These are phyloP conservation scores for Drosophila gunungcola DNA, from an alignment of 1,140 invertebrate species.

Conservation along the genomic window DNA sequence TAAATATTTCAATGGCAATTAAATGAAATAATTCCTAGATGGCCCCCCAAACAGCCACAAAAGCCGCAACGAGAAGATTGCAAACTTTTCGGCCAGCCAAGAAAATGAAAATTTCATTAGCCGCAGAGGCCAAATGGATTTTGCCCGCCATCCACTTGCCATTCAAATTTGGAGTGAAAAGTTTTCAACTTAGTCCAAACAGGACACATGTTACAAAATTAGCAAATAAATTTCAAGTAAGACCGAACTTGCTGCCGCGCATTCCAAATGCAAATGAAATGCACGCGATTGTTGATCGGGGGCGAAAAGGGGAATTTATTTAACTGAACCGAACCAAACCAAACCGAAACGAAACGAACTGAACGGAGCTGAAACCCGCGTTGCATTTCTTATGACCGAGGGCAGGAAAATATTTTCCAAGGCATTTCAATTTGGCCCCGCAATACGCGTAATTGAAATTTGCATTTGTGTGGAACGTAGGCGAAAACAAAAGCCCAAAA, in stretches of 20 bases:
- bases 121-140: constrained; percentile 77
- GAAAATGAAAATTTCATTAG: constrained; percentile 79
- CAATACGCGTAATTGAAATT: constrained; percentile 80
- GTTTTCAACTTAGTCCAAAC: constrained; percentile 67
- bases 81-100: constrained; percentile 52
- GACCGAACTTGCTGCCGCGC: constrained; percentile 58
- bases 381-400: constrained; percentile 71
- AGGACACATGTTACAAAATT: constrained; percentile 82
- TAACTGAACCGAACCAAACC: constrained; percentile 5
- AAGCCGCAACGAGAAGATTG: constrained; percentile 15
- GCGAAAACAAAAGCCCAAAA: constrained; percentile 32
- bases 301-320: constrained; percentile 8
- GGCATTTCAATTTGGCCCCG: constrained; percentile 76
- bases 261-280: constrained; percentile 79
- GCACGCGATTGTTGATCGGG: constrained; percentile 73
- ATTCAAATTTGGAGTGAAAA: constrained; percentile 70
- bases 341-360: not conserved
- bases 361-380: constrained; percentile 21
- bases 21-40: constrained; percentile 68
- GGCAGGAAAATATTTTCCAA: constrained; percentile 71
- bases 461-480: constrained; percentile 64
- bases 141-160: constrained; percentile 33
- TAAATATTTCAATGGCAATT: constrained; percentile 81
- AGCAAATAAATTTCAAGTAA: constrained; percentile 75
- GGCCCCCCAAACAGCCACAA: constrained; percentile 54